Evolutionary conservation across 2,797 vertebrate genomes (phyloP), one percentile per base, ranked within the genome.

Genomic region (Lindbergichthys nudifrons): DNA sequence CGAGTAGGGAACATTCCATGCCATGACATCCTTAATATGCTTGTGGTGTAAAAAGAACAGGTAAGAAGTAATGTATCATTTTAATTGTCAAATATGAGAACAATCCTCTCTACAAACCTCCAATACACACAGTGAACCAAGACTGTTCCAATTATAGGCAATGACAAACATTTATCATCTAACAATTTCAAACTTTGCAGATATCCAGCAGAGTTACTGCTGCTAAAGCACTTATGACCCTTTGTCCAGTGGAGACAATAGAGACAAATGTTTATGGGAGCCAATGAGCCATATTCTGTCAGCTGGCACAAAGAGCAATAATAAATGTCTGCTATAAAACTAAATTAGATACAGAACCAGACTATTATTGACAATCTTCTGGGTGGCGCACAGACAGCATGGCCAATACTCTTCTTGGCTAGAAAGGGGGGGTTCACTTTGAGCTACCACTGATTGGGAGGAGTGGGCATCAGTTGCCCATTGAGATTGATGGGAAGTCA

Each of bases 91-190:
- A 21, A 45, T 1, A 19, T 45, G 51, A 80, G 52, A 60, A 69
- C n/a, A 30, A 48, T 64, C 53, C 16, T 42, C 30, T 36, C 60
- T 14, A 26, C 47, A 57, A 47, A 54, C 12, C 50, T 52, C 45
- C 36, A 66, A 42, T 3, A 45, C 39, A 62, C 65, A 62, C 65
- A 61, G 43, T 47, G 53, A 86, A 60, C 52, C 53, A 61, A 66
- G 46, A 60, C 47, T 51, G 57, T 19, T 73, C 30, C 68, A 69
- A 43, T 77, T 62, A 64, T 36, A 70, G 32, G 8, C 32, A 36
- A 36, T 21, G 26, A 50, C 56, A 70, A 42, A 60, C 47, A 80
- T 78, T 77, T 58, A 56, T 73, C 67, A 71, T 71, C n/a, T 16
- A 42, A 53, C 19, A 15, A 56, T 79, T 77, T 78, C 10, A 65